phyloP scores from a whole-genome alignment of 2,888 invertebrate genomes.

The Gnatocerus cornutus region DNA sequence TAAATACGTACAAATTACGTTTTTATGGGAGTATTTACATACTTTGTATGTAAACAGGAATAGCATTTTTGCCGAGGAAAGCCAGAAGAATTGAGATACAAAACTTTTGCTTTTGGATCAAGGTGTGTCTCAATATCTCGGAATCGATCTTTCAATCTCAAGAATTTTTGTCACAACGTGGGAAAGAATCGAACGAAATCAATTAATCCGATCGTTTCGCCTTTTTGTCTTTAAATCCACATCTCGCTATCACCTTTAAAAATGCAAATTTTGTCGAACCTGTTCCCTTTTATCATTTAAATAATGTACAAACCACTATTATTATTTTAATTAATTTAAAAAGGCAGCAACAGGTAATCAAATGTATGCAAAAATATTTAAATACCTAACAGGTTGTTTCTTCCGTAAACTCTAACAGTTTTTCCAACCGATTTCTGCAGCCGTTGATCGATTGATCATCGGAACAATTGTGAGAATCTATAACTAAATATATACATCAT shows the following conservation, averaged over 20 bases:
- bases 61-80: too few species aligned
- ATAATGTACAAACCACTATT: conserved; percentile 15
- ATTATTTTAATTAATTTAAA: conserved; percentile 22
- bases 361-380: conserved; percentile 14
- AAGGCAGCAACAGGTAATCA: conserved; percentile 11
- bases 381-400: background rate
- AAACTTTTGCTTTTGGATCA: too few species aligned
- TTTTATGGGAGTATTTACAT: background rate
- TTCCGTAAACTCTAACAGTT: background rate
- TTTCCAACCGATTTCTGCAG: conserved; percentile 37
- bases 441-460: conserved; percentile 56
- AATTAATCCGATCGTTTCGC: background rate
- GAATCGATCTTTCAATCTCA: background rate
- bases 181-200: background rate
- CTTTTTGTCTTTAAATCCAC: conserved; percentile 4
- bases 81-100: too few species aligned
- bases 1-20: background rate
- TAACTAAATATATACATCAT: too few species aligned
- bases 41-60: background rate
- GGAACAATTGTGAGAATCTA: conserved; percentile 62
- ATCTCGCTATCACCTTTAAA: background rate
- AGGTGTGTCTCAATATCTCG: background rate
- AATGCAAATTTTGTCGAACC: conserved; percentile 5
- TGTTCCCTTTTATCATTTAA: conserved; percentile 23
- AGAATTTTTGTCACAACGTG: conserved; percentile 1